Percentiles rank a stretch among this genome's conserved stretches.
phyloP scores from a whole-genome alignment of 2,797 vertebrate species.

The Cheirogaleus major region DNA sequence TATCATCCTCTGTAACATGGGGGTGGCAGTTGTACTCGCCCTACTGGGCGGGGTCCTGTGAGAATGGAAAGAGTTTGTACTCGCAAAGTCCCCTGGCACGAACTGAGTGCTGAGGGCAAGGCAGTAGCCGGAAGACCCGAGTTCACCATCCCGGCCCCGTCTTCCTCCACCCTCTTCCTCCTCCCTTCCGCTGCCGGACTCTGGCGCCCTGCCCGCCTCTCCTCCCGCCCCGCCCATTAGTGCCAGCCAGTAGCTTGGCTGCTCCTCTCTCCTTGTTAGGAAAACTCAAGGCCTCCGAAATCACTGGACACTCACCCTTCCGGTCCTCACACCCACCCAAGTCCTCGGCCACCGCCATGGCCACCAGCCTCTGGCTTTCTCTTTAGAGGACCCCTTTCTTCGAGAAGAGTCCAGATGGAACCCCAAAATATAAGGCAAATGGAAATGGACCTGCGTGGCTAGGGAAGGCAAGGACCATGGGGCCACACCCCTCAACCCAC shows the following conservation, averaged over 20 bases:
- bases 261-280: background rate
- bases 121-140: fast-evolving
- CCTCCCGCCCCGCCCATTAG: background rate
- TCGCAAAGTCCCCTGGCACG: background rate
- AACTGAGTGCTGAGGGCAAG: background rate
- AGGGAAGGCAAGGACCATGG: fast-evolving
- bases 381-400: background rate
- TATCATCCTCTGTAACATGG: background rate
- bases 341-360: fast-evolving
- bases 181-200: background rate
- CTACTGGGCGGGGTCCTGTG: background rate
- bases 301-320: background rate
- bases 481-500: background rate
- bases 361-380: background rate
- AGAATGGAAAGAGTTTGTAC: background rate
- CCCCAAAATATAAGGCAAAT: background rate
- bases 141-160: background rate
- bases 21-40: background rate
- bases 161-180: background rate
- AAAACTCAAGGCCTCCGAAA: background rate
- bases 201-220: background rate
- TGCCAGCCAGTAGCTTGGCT: background rate
- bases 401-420: background rate
- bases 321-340: background rate
- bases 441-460: background rate